Conservation (phyloP, 2,797 vertebrate species). For the Gymnocypris eckloni region DNA sequence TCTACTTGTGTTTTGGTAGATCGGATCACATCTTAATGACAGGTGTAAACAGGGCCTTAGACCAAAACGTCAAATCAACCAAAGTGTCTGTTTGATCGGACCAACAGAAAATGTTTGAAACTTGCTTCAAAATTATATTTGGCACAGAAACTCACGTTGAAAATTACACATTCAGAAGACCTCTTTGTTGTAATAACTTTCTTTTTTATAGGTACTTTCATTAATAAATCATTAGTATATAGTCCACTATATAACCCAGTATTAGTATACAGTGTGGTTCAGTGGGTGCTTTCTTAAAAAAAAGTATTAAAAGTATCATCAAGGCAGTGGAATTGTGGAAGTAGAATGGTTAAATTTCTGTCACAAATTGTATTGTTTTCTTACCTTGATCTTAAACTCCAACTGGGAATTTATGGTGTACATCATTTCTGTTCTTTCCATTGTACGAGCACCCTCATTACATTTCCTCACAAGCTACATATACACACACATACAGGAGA, state of each 20-base stretch:
- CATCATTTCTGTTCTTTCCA: constrained; percentile 99
- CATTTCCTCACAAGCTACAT: constrained; percentile 91
- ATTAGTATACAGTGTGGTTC: not conserved
- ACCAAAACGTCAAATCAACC: not conserved
- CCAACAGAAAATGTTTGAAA: not conserved
- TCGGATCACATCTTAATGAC: no score
- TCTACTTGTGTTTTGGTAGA: no score
- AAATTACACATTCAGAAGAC: not conserved
- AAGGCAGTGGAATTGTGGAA: not conserved
- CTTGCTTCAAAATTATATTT: not conserved
- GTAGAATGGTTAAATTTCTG: not conserved
- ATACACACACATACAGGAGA: constrained; percentile 41
- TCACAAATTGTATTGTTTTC: not conserved
- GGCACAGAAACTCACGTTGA: not conserved
- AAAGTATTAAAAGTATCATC: not conserved
- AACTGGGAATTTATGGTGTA: constrained; percentile 97
- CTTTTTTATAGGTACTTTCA: not conserved
- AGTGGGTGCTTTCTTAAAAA: not conserved
- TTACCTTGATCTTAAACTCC: constrained; percentile 98
- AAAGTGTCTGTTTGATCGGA: not conserved
- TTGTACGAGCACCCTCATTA: constrained; percentile 95
- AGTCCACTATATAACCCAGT: not conserved
- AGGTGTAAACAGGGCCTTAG: no score
- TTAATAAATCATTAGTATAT: not conserved
- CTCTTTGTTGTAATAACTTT: not conserved